Percentiles rank a stretch among this genome's conserved stretches.
These are phyloP conservation scores for Anthopleura sola DNA, from an alignment of 64 coral and sea anemone species.

Conservation along the genomic window DNA sequence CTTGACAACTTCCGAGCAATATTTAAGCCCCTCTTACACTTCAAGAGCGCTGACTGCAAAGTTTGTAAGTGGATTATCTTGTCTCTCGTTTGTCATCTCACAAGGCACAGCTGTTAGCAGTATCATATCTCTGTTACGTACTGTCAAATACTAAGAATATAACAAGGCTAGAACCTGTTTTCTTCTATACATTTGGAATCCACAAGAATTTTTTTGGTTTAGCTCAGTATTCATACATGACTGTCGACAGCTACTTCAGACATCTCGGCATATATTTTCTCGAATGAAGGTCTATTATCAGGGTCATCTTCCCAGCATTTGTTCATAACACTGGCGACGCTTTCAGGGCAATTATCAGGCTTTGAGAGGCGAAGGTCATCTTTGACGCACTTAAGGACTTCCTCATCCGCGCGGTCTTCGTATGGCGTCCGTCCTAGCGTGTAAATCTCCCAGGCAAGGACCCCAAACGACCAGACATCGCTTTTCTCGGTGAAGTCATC, in stretches of 20 bases:
- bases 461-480: slow-evolving; percentile 92
- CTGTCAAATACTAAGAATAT: not conserved
- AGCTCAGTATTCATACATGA: slow-evolving; percentile 38
- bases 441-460: slow-evolving; percentile 96
- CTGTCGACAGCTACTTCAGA: slow-evolving; percentile 65
- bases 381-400: slow-evolving; percentile 83
- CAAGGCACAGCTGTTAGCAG: not conserved
- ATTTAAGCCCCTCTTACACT: not conserved
- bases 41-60: not conserved
- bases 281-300: slow-evolving; percentile 52
- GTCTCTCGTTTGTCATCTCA: not conserved
- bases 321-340: slow-evolving; percentile 68
- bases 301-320: slow-evolving; percentile 84
- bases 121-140: not conserved
- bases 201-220: not conserved
- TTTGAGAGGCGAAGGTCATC: slow-evolving; percentile 89
- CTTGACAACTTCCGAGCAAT: not conserved
- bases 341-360: slow-evolving; percentile 86
- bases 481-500: slow-evolving; percentile 90
- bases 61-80: not conserved
- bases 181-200: not conserved
- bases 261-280: slow-evolving; percentile 64
- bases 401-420: slow-evolving; percentile 73
- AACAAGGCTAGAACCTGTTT: not conserved
- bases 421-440: slow-evolving; percentile 74